phyloP scores from a whole-genome alignment of 2,113 vertebrate species.

The Damaliscus lunatus region DNA sequence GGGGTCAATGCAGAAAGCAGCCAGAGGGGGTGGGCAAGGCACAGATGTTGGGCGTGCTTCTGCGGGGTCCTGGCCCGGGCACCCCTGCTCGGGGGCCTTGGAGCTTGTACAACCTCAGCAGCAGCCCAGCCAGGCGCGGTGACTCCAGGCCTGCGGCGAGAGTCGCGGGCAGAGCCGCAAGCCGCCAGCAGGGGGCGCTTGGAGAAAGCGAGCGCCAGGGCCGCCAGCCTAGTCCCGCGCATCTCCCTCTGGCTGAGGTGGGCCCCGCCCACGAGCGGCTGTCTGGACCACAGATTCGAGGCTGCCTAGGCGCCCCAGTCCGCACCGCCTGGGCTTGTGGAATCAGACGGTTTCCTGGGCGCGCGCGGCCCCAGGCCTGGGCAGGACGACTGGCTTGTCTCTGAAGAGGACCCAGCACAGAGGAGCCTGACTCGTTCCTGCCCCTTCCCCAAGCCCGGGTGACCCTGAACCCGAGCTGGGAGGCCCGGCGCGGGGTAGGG shows the following conservation, averaged over 20 bases:
- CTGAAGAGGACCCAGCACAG: not conserved
- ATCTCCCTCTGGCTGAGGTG: not conserved
- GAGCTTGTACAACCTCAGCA: not conserved
- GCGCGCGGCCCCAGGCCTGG: not conserved
- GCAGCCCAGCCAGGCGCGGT: rapidly evolving
- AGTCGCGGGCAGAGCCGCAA: rapidly evolving
- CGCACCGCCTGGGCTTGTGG: rapidly evolving
- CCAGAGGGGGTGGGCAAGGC: rapidly evolving
- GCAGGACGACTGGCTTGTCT: not conserved
- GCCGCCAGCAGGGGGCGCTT: not conserved
- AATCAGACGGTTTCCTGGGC: not conserved
- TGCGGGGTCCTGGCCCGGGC: not conserved
- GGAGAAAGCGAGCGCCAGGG: not conserved
- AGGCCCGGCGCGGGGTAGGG: not conserved
- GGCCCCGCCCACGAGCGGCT: not conserved
- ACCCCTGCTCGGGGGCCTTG: too few relatives aligned
- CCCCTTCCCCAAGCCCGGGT: not conserved
- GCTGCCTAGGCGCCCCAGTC: not conserved
- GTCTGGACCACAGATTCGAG: not conserved
- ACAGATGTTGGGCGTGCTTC: rapidly evolving
- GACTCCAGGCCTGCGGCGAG: not conserved
- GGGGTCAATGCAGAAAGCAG: not conserved
- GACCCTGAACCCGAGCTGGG: not conserved
- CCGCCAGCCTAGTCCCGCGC: not conserved
- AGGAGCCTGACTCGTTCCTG: not conserved